phyloP scores from a whole-genome alignment of 2,888 invertebrate species.

The Drosophila incognita region DNA sequence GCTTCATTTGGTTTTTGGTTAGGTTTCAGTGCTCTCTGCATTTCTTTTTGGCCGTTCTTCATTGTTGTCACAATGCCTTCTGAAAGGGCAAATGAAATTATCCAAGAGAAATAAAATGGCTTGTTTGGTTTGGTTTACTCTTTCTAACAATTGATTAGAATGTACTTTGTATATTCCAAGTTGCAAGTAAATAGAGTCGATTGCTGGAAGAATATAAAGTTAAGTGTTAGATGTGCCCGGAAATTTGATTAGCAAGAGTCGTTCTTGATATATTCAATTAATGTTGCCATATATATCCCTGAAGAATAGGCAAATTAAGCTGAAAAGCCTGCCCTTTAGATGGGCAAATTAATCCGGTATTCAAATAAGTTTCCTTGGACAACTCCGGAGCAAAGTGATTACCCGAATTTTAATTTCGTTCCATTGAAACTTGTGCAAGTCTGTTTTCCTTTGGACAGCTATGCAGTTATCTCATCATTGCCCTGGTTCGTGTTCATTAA shows the following conservation, averaged over 20 bases:
- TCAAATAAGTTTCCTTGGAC: conserved; percentile 31
- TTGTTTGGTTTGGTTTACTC: conserved; percentile 25
- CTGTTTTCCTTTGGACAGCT: conserved; percentile 12
- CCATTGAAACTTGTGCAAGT: conserved; percentile 18
- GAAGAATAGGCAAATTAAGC: conserved; percentile 24
- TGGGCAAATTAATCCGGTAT: conserved; percentile 31
- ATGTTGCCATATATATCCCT: neutral
- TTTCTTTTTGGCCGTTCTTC: conserved; percentile 16
- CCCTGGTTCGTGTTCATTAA: conserved; percentile 43
- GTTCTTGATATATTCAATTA: conserved; percentile 19
- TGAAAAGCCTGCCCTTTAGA: conserved; percentile 5
- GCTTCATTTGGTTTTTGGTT: conserved; percentile 27
- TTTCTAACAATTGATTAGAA: conserved; percentile 53
- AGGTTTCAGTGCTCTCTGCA: conserved; percentile 1
- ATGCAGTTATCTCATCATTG: conserved; percentile 41
- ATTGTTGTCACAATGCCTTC: conserved; percentile 46
- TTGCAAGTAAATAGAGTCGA: conserved; percentile 27
- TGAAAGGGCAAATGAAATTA: conserved; percentile 57
- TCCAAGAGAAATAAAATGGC: conserved; percentile 46
- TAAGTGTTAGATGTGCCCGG: conserved; percentile 31
- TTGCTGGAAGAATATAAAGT: conserved; percentile 23
- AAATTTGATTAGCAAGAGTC: conserved; percentile 34
- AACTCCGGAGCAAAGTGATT: conserved; percentile 15
- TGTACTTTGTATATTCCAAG: conserved; percentile 31
- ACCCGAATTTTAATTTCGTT: conserved; percentile 28